A percentile compares a stretch with the other conserved stretches of the same genome.
These are phyloP conservation scores for Australoheros facetus DNA, from an alignment of 2,797 vertebrate genomes.

Conservation along the genomic window DNA sequence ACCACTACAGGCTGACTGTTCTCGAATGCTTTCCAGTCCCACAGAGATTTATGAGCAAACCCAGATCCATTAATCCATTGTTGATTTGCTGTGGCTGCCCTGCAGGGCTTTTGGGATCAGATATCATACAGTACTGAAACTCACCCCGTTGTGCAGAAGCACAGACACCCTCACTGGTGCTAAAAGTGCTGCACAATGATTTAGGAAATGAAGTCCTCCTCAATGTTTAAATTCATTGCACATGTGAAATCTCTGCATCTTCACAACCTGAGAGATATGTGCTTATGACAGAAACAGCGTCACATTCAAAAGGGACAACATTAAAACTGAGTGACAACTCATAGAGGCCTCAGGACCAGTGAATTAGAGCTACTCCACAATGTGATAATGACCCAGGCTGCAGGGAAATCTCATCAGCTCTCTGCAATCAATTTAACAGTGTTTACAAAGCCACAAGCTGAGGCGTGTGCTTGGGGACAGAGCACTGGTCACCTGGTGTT, in stretches of 20 bases:
- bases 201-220: conserved; percentile 24
- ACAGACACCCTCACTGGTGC: conserved; percentile 37
- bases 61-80: conserved; percentile 80
- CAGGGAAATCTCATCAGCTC: conserved; percentile 73
- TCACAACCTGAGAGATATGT: conserved; percentile 28
- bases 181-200: conserved; percentile 20
- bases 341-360: conserved; percentile 22
- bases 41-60: conserved; percentile 78
- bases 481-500: conserved; percentile 66
- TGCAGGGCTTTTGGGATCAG: conserved; percentile 73
- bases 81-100: conserved; percentile 79
- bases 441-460: conserved; percentile 75
- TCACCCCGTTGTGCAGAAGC: conserved; percentile 41
- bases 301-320: conserved; percentile 45
- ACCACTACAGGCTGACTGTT: conserved; percentile 77
- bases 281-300: conserved; percentile 43
- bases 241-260: conserved; percentile 22
- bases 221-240: conserved; percentile 24
- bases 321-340: conserved; percentile 38
- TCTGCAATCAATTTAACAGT: conserved; percentile 75
- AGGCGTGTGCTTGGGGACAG: conserved; percentile 60
- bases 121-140: conserved; percentile 75
- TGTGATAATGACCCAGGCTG: conserved; percentile 70
- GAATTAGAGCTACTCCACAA: conserved; percentile 48
- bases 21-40: conserved; percentile 76